Evolutionary conservation across 2,113 vertebrate genomes (phyloP), one percentile per base, ranked within the genome.

Genomic region (Microtus ochrogaster): DNA sequence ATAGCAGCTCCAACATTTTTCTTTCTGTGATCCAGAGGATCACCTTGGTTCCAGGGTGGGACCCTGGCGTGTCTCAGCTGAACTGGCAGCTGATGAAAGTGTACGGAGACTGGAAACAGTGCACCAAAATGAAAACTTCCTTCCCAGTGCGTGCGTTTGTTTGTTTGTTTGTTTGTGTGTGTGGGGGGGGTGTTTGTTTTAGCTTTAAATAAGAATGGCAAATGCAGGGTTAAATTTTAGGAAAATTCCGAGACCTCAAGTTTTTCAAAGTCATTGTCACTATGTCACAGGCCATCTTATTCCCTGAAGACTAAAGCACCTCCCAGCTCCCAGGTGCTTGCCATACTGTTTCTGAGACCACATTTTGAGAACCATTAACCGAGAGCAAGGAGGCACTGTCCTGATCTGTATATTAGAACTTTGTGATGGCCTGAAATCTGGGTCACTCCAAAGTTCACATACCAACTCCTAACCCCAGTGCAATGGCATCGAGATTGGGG

Each of bases 1-100:
- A 74, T 81, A 94, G 44, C 41, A 74, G 19, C 36, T 83, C 76
- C 70, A 83, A 74, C 91, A 49, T 49, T 77, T 94, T 83, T 84
- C 76, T 92, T 30, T 82, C 76, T 76, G 7, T 26, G 94, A 74
- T 49, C 76, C 83, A 70, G 13, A 9, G 47, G 33, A 41, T 94
- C 30, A 36, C 82, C 30, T 61, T 47, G 44, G 41, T 41, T 33
- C 81, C 49, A 26, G 19, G 58, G 2, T 70, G 49, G 49, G 24
- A 17, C 76, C 14, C 47, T 91, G 66, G 19, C 2, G 61, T 10
- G 7, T 6, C 39, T 61, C 26, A 33, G 22, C 44, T 79, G 21
- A 44, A 55, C 3, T 41, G 63, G 10, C 41, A 49, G 6, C 5
- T 61, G 84, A 87, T 36, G 14, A 90, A 83, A 74, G 19, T 63